phyloP scores from a whole-genome alignment of 2,113 vertebrate species.

The Eulemur rufifrons region DNA sequence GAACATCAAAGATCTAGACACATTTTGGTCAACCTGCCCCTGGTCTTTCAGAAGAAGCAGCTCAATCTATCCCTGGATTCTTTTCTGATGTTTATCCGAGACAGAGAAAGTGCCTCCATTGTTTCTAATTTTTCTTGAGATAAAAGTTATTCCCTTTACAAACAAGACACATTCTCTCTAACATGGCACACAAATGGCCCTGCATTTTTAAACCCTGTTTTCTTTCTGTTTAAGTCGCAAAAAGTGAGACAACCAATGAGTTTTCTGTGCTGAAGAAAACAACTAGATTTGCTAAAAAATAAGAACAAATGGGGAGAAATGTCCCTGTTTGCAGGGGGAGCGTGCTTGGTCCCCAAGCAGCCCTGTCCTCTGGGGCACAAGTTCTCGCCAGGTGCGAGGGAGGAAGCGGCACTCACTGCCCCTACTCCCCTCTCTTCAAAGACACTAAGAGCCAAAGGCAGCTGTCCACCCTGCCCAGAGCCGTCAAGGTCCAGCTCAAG shows the following conservation, averaged over 20 bases:
- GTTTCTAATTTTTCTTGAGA: neutral
- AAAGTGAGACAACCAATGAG: neutral
- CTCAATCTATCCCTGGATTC: neutral
- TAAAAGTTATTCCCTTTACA: neutral
- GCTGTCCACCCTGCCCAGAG: neutral
- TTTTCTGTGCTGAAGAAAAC: neutral
- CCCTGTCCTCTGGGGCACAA: too few relatives aligned
- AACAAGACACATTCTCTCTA: neutral
- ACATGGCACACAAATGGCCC: neutral
- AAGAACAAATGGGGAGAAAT: too few relatives aligned
- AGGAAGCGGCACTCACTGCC: too few relatives aligned
- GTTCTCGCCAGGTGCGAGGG: rapidly evolving
- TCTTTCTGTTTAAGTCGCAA: neutral
- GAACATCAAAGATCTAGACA: neutral
- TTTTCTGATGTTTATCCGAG: neutral
- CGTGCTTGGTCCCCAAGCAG: rapidly evolving
- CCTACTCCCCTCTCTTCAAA: too few relatives aligned
- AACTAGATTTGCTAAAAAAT: neutral
- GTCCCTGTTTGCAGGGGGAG: neutral
- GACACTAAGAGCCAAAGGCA: neutral
- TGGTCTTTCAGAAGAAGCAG: neutral
- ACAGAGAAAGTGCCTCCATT: neutral
- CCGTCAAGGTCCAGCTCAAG: too few relatives aligned
- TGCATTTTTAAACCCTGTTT: neutral
- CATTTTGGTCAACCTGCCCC: neutral